A percentile compares a stretch with the other conserved stretches of the same genome.
Conservation (phyloP, 2,113 vertebrate genomes). For the Cavia aperea region DNA sequence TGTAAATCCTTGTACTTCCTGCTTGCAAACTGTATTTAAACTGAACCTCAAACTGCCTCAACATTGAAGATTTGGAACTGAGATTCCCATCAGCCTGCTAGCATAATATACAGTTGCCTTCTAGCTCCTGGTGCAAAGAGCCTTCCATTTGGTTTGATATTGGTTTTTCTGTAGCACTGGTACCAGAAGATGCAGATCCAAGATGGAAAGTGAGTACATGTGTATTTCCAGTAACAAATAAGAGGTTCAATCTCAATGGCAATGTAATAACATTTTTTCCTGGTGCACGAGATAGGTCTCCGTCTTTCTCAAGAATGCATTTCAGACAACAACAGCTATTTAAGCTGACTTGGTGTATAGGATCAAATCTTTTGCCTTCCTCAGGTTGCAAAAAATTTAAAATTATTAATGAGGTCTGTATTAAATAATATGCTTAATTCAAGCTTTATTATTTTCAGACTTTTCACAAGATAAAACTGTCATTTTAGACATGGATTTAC, state of each 20-base stretch:
- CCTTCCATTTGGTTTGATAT: too few species aligned
- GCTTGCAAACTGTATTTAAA: too few species aligned
- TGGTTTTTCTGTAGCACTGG: not conserved
- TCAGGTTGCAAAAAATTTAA: not conserved
- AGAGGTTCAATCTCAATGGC: not conserved
- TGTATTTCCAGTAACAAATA: not conserved
- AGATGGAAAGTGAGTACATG: not conserved
- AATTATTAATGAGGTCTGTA: not conserved
- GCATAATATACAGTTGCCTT: too few species aligned
- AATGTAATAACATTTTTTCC: not conserved
- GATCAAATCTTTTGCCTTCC: not conserved
- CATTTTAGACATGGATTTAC: not conserved
- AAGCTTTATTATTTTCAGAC: not conserved
- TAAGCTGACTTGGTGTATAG: not conserved
- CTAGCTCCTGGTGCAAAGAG: too few species aligned
- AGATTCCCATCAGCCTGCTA: too few species aligned
- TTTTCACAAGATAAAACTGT: not conserved
- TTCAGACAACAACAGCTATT: not conserved
- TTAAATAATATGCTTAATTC: not conserved
- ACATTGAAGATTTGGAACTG: too few species aligned
- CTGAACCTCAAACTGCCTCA: too few species aligned
- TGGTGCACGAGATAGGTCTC: not conserved
- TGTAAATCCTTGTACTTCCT: too few species aligned
- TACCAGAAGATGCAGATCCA: not conserved
- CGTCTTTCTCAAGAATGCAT: too few species aligned